Evolutionary conservation across 1,140 invertebrate species (phyloP), one percentile per base, ranked within the genome.

Genomic region (Ruditapes philippinarum): DNA sequence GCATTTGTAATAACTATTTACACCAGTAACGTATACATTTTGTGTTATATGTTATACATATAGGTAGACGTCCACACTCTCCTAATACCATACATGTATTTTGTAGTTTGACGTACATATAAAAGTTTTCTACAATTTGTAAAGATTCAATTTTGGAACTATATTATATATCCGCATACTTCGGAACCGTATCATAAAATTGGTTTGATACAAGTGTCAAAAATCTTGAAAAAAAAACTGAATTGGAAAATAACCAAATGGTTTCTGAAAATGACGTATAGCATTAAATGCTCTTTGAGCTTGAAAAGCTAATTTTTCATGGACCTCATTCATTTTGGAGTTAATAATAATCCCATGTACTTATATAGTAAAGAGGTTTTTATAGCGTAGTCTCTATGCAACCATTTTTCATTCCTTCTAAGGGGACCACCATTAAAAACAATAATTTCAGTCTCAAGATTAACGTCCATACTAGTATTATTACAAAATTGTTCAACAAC

Each of bases 171-270:
- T 22, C 84, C 70, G 33, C 84, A 87, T n/a, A 76, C n/a, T 31
- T 87, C 33, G 38, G 73, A 76, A 38, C 70, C 84, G 33, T 87
- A 87, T 65, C 28, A 87, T 62, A 87, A 49, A n/a, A 51, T 86
- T 68, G 49, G 78, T 45, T 65, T 45, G 9, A 73, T 31, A 33
- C 70, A 57, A 11, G 25, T 31, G 54, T 80, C 42, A 70, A 88
- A 65, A 33, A 80, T 86, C 60, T 76, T 60, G 54, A 70, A 22
- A 42, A 25, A n/a, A 31, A 62, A 14, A 25, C 4, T 51, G 79
- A 19, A 11, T 33, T 12, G 28, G 42, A 60, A 65, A 57, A 31
- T 45, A 28, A 60, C 36, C 60, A 70, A n/a, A 88, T 22, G 25
- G 22, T 54, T 14, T 42, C 65, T 79, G 14, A 51, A 28, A 79